These are phyloP conservation scores for Eremobia ochroleuca DNA, from an alignment of 2,888 invertebrate species.

Conservation along the genomic window DNA sequence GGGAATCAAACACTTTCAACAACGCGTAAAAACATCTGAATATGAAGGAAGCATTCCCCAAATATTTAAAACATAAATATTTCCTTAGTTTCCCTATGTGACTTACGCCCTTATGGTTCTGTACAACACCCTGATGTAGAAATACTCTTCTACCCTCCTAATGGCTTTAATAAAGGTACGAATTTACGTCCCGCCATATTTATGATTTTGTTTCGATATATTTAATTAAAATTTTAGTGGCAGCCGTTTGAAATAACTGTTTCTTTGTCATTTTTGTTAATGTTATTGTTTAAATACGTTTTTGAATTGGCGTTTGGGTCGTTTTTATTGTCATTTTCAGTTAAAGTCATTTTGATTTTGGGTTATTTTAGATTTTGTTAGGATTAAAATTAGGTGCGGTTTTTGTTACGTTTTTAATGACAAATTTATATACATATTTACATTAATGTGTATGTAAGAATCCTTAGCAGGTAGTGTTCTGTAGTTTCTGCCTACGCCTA, in stretches of 20 bases:
- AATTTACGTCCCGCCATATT: slow-evolving; percentile 85
- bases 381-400: slow-evolving; percentile 32
- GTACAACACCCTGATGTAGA: slow-evolving; percentile 84
- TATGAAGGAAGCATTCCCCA: too few species aligned
- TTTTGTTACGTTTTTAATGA: slow-evolving; percentile 8
- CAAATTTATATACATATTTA: neutral
- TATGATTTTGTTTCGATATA: slow-evolving; percentile 90
- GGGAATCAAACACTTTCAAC: neutral
- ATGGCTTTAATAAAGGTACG: slow-evolving; percentile 90
- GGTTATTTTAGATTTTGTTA: slow-evolving; percentile 29
- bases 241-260: slow-evolving; percentile 52
- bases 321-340: slow-evolving; percentile 37
- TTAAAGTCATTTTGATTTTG: slow-evolving; percentile 14
- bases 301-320: slow-evolving; percentile 44
- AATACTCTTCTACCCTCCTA: slow-evolving; percentile 80
- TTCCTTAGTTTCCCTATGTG: slow-evolving; percentile 1
- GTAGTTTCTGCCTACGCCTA: neutral
- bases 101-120: slow-evolving; percentile 37
- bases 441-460: neutral
- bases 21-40: neutral
- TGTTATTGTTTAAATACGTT: slow-evolving; percentile 43
- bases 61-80: neutral
- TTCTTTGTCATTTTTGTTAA: slow-evolving; percentile 59
- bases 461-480: neutral
- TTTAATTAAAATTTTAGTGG: slow-evolving; percentile 90